These are phyloP conservation scores for Drosophila persimilis DNA, from an alignment of 1,140 invertebrate genomes.

Conservation along the genomic window DNA sequence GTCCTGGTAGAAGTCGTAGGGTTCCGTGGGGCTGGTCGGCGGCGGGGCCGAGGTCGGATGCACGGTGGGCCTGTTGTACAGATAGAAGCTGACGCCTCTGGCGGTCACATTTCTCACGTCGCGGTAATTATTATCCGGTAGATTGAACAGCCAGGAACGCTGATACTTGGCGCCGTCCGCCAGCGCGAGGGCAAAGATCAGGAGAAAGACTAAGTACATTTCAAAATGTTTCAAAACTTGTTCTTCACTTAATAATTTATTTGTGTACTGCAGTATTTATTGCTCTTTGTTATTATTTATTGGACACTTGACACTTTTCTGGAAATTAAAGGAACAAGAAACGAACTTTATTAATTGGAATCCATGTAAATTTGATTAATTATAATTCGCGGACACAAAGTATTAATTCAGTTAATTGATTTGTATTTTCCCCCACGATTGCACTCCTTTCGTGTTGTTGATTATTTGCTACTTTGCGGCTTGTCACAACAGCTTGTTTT, in stretches of 20 bases:
- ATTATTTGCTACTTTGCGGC: constrained; percentile 2
- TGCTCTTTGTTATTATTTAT: neutral
- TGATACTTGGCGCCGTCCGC: too few relatives aligned
- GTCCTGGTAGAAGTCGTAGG: neutral
- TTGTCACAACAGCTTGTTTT: constrained; percentile 12
- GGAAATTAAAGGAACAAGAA: constrained; percentile 9
- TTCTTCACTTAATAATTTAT: constrained; percentile 14
- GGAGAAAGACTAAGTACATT: constrained; percentile 11
- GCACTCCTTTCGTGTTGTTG: neutral
- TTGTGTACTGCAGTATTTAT: neutral
- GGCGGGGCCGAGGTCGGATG: constrained; percentile 1
- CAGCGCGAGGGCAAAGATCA: neutral
- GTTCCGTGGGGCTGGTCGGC: neutral
- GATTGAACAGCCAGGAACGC: too few relatives aligned
- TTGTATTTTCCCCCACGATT: neutral
- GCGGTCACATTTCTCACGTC: constrained; percentile 31
- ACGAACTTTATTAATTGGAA: neutral
- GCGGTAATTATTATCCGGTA: constrained; percentile 16
- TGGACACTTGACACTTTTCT: constrained; percentile 14
- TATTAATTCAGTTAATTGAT: constrained; percentile 10
- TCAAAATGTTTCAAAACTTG: neutral
- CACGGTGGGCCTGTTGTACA: constrained; percentile 4
- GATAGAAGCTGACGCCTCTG: neutral
- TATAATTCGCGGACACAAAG: too few relatives aligned
- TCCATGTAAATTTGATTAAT: neutral